Evolutionary conservation across 2,797 vertebrate species (phyloP).

Genomic region (Triplophysa bombifrons): DNA sequence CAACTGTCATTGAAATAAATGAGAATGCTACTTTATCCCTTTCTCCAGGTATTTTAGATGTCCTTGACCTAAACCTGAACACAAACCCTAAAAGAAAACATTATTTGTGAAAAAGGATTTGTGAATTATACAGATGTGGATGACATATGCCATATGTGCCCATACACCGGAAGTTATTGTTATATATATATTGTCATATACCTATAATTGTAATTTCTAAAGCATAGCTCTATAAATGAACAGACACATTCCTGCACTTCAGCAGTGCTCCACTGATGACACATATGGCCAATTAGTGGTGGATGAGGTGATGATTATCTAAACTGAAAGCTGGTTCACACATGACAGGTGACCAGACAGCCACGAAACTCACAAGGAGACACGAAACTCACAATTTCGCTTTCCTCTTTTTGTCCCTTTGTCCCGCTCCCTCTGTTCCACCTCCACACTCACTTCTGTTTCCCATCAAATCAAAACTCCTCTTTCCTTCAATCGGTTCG

Average conservation of each 20-base stretch:
- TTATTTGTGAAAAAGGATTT: too few relatives aligned
- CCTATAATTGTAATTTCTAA: too few relatives aligned
- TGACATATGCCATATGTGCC: too few relatives aligned
- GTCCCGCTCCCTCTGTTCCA: conserved; percentile 1
- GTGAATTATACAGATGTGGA: too few relatives aligned
- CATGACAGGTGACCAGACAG: conserved; percentile 73
- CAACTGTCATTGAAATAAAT: neutral
- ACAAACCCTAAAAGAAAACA: neutral
- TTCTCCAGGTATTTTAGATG: neutral
- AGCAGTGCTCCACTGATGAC: conserved; percentile 62
- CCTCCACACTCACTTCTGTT: conserved; percentile 25
- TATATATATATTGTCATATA: too few relatives aligned
- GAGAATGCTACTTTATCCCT: neutral
- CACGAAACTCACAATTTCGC: conserved; percentile 58
- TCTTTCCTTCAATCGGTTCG: conserved; percentile 68
- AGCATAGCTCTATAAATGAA: neutral
- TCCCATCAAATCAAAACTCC: conserved; percentile 66
- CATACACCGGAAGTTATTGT: neutral
- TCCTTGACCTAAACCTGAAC: neutral
- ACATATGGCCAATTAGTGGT: conserved; percentile 82
- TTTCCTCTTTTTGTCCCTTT: neutral
- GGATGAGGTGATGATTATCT: conserved; percentile 75
- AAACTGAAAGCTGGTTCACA: conserved; percentile 79
- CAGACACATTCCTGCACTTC: neutral
- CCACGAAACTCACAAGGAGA: conserved; percentile 61